Evolutionary conservation across 2,113 vertebrate genomes (phyloP).

Genomic region (Alexandromys fortis): DNA sequence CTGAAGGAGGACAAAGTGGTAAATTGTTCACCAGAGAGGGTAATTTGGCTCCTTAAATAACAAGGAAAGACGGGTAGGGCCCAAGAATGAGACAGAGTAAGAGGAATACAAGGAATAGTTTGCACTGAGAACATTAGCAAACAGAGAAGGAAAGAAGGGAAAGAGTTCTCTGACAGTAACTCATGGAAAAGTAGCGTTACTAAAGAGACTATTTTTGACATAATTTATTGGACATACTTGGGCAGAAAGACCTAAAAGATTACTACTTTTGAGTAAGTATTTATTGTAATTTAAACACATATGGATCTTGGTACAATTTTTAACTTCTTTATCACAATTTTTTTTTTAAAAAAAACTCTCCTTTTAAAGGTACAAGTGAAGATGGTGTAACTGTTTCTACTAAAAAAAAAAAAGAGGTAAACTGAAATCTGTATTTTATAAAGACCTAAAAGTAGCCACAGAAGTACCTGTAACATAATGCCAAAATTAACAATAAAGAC

Average conservation of each 20-base stretch:
- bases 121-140: slow-evolving; percentile 51
- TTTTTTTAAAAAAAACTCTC: neutral
- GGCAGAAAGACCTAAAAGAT: neutral
- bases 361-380: slow-evolving; percentile 45
- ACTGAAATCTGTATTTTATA: slow-evolving; percentile 42
- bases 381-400: slow-evolving; percentile 14
- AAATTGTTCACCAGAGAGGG: slow-evolving; percentile 67
- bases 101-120: neutral
- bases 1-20: slow-evolving; percentile 65
- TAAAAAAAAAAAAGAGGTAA: slow-evolving; percentile 52
- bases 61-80: slow-evolving; percentile 25
- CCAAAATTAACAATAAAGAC: slow-evolving; percentile 46
- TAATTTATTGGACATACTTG: slow-evolving; percentile 51
- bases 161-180: slow-evolving; percentile 34
- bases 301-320: slow-evolving; percentile 1
- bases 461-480: slow-evolving; percentile 29
- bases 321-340: slow-evolving; percentile 39
- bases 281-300: slow-evolving; percentile 41
- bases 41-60: slow-evolving; percentile 64
- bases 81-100: slow-evolving; percentile 34
- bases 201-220: slow-evolving; percentile 49
- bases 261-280: slow-evolving; percentile 52
- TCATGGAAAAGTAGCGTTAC: neutral
- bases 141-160: slow-evolving; percentile 21
- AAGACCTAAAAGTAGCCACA: slow-evolving; percentile 39